phyloP scores from a whole-genome alignment of 2,888 invertebrate species.

The Drosophila flavopinicola region DNA sequence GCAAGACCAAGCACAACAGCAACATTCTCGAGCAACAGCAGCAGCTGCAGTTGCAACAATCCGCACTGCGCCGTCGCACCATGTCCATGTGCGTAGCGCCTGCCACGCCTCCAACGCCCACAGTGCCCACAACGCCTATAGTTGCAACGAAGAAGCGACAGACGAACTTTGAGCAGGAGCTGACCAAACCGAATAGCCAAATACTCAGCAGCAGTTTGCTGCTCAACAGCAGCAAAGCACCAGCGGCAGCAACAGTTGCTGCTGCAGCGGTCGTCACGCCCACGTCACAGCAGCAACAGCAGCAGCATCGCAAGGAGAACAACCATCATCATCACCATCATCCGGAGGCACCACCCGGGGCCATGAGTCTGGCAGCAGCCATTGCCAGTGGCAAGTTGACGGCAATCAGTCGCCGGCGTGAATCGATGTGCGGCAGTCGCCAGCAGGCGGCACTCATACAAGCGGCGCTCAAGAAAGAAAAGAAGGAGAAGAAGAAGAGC shows the following conservation, averaged over 20 bases:
- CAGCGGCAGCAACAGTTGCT: conserved; percentile 12
- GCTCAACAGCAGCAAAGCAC: conserved; percentile 54
- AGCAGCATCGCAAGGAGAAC: conserved; percentile 69
- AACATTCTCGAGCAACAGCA: conserved; percentile 17
- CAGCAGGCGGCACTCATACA: conserved; percentile 63
- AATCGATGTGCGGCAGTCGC: conserved; percentile 69
- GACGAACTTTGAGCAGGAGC: conserved; percentile 85
- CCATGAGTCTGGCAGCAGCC: conserved; percentile 62
- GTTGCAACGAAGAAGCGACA: conserved; percentile 81
- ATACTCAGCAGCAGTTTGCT: conserved; percentile 71
- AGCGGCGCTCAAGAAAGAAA: conserved; percentile 66
- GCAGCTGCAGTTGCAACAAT: conserved; percentile 40
- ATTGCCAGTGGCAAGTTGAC: conserved; percentile 66
- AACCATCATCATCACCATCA: conserved; percentile 53
- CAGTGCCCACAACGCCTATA: conserved; percentile 39
- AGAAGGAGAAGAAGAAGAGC: conserved; percentile 66
- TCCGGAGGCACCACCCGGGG: conserved; percentile 16
- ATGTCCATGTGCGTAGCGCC: conserved; percentile 67
- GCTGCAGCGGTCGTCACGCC: conserved; percentile 12
- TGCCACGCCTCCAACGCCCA: conserved; percentile 16
- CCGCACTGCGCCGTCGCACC: conserved; percentile 65
- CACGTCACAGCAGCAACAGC: conserved; percentile 25
- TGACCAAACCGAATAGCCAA: conserved; percentile 69
- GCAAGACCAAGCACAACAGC: conserved; percentile 60
- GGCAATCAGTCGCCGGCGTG: conserved; percentile 66